Conservation (phyloP, 2,888 invertebrate genomes). For the Phymatocera aterrima region DNA sequence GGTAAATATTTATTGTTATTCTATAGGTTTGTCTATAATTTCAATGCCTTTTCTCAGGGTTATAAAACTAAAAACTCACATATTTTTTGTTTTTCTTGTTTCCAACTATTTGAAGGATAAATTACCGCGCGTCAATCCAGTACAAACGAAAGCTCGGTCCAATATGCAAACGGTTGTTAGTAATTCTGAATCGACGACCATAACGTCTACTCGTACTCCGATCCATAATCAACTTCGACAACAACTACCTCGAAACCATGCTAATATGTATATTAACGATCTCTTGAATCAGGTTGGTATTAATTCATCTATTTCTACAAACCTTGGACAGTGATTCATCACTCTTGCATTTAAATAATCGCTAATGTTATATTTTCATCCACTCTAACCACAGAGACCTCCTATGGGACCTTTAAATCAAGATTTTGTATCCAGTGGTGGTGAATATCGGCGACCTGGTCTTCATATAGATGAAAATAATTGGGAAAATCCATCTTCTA, state of each 20-base stretch:
- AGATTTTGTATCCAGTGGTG: constrained; percentile 70
- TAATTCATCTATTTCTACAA: too few relatives aligned
- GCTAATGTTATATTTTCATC: constrained; percentile 1
- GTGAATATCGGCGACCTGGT: constrained; percentile 68
- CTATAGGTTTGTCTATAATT: too few relatives aligned
- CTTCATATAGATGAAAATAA: constrained; percentile 60
- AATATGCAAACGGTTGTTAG: constrained; percentile 57
- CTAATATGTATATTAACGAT: constrained; percentile 74
- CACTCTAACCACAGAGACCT: constrained; percentile 67
- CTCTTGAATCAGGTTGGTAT: constrained; percentile 69
- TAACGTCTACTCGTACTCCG: constrained; percentile 69
- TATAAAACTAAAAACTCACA: not conserved
- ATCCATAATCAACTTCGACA: constrained; percentile 72
- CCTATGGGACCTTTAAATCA: constrained; percentile 73
- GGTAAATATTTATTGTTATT: constrained; percentile 56
- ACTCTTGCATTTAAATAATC: not conserved
- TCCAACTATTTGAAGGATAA: constrained; percentile 73
- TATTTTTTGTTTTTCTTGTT: constrained; percentile 2
- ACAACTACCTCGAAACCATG: constrained; percentile 72
- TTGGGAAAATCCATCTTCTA: constrained; percentile 76
- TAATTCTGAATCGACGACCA: constrained; percentile 66
- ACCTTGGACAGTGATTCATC: too few relatives aligned
- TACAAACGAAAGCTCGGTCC: constrained; percentile 22
- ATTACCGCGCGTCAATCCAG: constrained; percentile 75
- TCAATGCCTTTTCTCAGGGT: too few relatives aligned